Percentiles rank a stretch among this genome's conserved stretches.
These are phyloP conservation scores for Drosophila algonquin DNA, from an alignment of 2,888 invertebrate species.

Conservation along the genomic window DNA sequence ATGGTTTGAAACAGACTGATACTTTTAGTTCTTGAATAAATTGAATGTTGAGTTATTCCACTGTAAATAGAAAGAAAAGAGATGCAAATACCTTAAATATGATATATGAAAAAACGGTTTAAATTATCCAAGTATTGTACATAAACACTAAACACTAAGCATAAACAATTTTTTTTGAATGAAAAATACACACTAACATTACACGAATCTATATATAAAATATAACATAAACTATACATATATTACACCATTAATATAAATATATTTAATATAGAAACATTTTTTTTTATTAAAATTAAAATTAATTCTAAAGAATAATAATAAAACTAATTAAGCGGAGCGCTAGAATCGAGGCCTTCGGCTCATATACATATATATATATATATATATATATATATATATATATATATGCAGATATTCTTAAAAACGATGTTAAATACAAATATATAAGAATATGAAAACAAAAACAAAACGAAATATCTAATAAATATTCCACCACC, in stretches of 20 bases:
- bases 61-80: conserved; percentile 22
- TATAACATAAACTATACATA: conserved; percentile 18
- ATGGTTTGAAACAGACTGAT: conserved; percentile 79
- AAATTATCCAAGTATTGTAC: not conserved
- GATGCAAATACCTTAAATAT: not conserved
- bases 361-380: not conserved
- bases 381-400: too few relatives aligned
- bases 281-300: too few relatives aligned
- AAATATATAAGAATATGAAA: conserved; percentile 4
- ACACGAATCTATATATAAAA: conserved; percentile 10
- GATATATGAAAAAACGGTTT: not conserved
- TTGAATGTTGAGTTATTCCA: conserved; percentile 9
- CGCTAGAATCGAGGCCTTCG: too few relatives aligned
- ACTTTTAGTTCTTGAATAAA: conserved; percentile 76
- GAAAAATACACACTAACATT: conserved; percentile 13
- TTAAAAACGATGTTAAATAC: conserved; percentile 27
- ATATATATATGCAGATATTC: too few relatives aligned
- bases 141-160: conserved; percentile 1
- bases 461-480: not conserved
- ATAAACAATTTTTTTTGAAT: conserved; percentile 6
- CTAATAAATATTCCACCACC: conserved; percentile 12
- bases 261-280: conserved; percentile 20
- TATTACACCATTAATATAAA: conserved; percentile 19
- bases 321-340: too few relatives aligned
- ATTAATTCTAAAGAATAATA: too few relatives aligned